Conservation (phyloP, 1,140 invertebrate species). For the Saccostrea cuccullata region DNA sequence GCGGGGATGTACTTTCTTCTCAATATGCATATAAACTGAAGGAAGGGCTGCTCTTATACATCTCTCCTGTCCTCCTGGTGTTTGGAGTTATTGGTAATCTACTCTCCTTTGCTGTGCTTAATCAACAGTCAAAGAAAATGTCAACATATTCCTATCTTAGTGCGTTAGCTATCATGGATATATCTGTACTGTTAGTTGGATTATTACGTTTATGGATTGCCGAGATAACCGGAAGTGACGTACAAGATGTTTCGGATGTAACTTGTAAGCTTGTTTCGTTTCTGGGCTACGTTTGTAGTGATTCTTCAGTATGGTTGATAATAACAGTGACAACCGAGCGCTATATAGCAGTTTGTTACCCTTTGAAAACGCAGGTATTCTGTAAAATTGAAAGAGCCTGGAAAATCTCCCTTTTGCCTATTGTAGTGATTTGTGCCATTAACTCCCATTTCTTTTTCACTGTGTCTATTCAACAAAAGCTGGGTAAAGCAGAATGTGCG, state of each 20-base stretch:
- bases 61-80: conserved; percentile 69
- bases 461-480: conserved; percentile 43
- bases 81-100: conserved; percentile 75
- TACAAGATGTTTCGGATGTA: conserved; percentile 59
- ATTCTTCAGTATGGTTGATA: conserved; percentile 76
- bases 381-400: conserved; percentile 69
- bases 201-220: conserved; percentile 72
- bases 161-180: conserved; percentile 70
- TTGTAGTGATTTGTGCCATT: conserved; percentile 59
- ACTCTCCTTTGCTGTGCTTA: conserved; percentile 70
- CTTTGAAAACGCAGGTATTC: conserved; percentile 69
- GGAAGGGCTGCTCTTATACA: conserved; percentile 64
- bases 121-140: conserved; percentile 54
- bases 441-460: conserved; percentile 74
- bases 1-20: background rate
- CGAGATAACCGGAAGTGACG: conserved; percentile 62
- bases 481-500: conserved; percentile 44
- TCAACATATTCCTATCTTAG: conserved; percentile 74
- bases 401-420: conserved; percentile 53
- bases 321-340: conserved; percentile 77
- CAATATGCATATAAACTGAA: conserved; percentile 61
- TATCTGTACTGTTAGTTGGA: conserved; percentile 71
- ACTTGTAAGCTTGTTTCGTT: conserved; percentile 71
- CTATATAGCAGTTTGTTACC: conserved; percentile 73
- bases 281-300: conserved; percentile 69